Conservation (phyloP, 1,140 invertebrate genomes). For the Tribolium madens region DNA sequence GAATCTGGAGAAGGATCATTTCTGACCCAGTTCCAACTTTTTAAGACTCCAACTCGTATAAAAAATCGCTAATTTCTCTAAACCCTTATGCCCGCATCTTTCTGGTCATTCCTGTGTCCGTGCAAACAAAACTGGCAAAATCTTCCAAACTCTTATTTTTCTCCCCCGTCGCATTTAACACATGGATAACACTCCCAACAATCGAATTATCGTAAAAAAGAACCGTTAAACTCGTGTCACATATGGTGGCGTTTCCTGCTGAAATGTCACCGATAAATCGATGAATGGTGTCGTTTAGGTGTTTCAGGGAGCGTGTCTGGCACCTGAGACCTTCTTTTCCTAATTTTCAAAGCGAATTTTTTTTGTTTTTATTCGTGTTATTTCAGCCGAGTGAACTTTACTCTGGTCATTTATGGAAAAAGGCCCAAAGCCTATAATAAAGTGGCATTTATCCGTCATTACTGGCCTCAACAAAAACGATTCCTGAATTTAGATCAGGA, state of each 20-base stretch:
- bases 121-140: slow-evolving; percentile 42
- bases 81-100: slow-evolving; percentile 26
- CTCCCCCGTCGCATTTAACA: slow-evolving; percentile 5
- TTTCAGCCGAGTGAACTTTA: background rate
- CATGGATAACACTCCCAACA: background rate
- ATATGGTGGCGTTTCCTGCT: slow-evolving; percentile 21
- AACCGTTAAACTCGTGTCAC: background rate
- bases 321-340: background rate
- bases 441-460: slow-evolving; percentile 35
- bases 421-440: slow-evolving; percentile 19
- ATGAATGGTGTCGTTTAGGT: slow-evolving; percentile 8
- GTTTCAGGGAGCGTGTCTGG: background rate
- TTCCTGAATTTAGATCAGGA: slow-evolving; percentile 46
- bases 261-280: slow-evolving; percentile 9
- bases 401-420: slow-evolving; percentile 29
- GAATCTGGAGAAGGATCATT: no score
- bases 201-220: slow-evolving; percentile 15
- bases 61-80: background rate
- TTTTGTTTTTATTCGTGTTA: background rate
- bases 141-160: background rate
- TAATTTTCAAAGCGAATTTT: background rate
- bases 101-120: slow-evolving; percentile 36
- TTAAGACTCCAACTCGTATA: background rate
- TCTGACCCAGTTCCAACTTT: no score
- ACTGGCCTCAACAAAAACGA: slow-evolving; percentile 39